Conservation (phyloP, 2,888 invertebrate species). For the Meloe dianella region DNA sequence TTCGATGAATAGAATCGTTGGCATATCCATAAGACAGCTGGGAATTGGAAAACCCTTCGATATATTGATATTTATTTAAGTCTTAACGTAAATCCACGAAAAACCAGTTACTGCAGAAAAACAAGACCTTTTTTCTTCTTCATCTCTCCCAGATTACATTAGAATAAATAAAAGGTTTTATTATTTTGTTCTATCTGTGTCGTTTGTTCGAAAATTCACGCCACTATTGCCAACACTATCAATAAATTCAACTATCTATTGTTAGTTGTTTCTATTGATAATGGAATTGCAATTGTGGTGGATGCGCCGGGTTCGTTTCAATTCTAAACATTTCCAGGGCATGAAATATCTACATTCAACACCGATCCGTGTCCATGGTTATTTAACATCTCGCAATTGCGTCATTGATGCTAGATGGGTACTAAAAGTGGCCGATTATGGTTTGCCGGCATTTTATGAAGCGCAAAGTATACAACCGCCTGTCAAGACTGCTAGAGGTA, state of each 20-base stretch:
- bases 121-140: background rate
- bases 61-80: slow-evolving; percentile 21
- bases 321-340: slow-evolving; percentile 64
- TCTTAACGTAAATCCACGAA: background rate
- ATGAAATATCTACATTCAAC: slow-evolving; percentile 90
- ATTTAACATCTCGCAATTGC: slow-evolving; percentile 87
- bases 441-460: slow-evolving; percentile 76
- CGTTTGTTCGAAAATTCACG: too few species aligned
- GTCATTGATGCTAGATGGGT: slow-evolving; percentile 97
- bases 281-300: too few species aligned
- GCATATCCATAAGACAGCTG: background rate
- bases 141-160: background rate
- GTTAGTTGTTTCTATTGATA: too few species aligned
- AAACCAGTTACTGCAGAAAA: background rate
- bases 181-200: too few species aligned
- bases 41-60: slow-evolving; percentile 15
- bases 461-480: slow-evolving; percentile 73
- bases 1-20: background rate
- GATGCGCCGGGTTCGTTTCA: too few species aligned
- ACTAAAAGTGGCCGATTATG: slow-evolving; percentile 92
- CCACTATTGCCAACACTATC: too few species aligned
- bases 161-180: background rate
- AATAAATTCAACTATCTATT: too few species aligned
- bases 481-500: slow-evolving; percentile 73
- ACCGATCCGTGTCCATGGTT: slow-evolving; percentile 83